phyloP scores from a whole-genome alignment of 1,140 invertebrate genomes.

The Episyrphus balteatus region DNA sequence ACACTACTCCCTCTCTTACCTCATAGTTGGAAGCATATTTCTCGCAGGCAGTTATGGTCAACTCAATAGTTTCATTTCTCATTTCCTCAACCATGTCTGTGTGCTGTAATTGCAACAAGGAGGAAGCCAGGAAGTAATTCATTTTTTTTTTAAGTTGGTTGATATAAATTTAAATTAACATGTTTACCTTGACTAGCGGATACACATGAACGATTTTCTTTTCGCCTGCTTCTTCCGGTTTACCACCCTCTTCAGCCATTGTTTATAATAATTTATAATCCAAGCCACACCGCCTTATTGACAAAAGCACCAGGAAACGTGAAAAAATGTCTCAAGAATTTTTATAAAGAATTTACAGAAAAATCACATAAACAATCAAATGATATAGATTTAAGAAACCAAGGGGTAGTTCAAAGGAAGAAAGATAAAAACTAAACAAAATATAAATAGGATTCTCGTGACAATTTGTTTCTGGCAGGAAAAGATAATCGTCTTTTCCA shows the following conservation, averaged over 20 bases:
- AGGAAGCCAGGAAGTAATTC: neutral
- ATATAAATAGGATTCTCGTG: too few species aligned
- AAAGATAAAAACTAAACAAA: too few species aligned
- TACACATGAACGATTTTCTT: slow-evolving; percentile 64
- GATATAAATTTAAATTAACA: neutral
- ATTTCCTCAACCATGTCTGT: slow-evolving; percentile 89
- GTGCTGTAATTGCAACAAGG: slow-evolving; percentile 35
- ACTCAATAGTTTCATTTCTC: slow-evolving; percentile 75
- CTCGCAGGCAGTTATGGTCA: slow-evolving; percentile 84
- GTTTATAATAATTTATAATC: slow-evolving; percentile 3
- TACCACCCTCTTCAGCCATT: slow-evolving; percentile 39
- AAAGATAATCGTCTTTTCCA: too few species aligned
- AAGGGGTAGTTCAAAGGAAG: too few species aligned
- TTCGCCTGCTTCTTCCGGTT: slow-evolving; percentile 40
- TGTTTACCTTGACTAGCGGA: slow-evolving; percentile 54
- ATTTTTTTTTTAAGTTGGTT: neutral
- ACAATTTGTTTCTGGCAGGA: too few species aligned
- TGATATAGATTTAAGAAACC: too few species aligned
- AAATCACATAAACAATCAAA: too few species aligned
- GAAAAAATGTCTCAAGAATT: too few species aligned
- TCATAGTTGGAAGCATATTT: slow-evolving; percentile 78
- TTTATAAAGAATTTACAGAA: too few species aligned
- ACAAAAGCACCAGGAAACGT: too few species aligned
- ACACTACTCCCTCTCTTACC: slow-evolving; percentile 37
- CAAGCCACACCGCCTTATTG: too few species aligned